Percentiles rank a stretch among this genome's conserved stretches.
These are phyloP conservation scores for Drosophila niveifrons DNA, from an alignment of 2,888 invertebrate species.

Conservation along the genomic window DNA sequence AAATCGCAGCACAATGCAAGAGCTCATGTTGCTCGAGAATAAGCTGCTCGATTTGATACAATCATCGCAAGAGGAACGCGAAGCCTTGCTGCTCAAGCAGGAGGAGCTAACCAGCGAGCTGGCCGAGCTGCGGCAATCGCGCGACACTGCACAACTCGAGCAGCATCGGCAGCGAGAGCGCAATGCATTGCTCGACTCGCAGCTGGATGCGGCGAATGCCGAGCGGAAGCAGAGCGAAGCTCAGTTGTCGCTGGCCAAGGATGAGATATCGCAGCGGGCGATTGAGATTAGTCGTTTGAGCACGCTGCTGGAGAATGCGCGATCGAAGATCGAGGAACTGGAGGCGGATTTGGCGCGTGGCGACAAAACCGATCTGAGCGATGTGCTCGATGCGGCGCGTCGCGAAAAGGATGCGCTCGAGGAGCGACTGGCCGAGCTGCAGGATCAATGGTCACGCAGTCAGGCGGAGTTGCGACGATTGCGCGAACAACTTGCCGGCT, in stretches of 20 bases:
- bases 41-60: constrained; percentile 94
- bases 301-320: constrained; percentile 93
- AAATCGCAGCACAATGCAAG: constrained; percentile 93
- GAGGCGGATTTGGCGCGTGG: constrained; percentile 89
- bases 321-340: constrained; percentile 91
- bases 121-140: constrained; percentile 88
- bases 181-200: constrained; percentile 89
- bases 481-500: constrained; percentile 88
- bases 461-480: constrained; percentile 89
- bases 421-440: constrained; percentile 88
- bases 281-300: constrained; percentile 92
- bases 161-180: constrained; percentile 90
- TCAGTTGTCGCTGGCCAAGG: constrained; percentile 90
- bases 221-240: constrained; percentile 91
- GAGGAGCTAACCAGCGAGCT: constrained; percentile 92
- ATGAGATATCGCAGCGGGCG: constrained; percentile 90
- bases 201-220: constrained; percentile 90
- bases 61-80: constrained; percentile 93
- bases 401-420: constrained; percentile 91
- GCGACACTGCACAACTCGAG: constrained; percentile 88
- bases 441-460: constrained; percentile 89
- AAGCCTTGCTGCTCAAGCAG: constrained; percentile 90
- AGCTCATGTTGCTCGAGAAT: constrained; percentile 90
- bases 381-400: constrained; percentile 88
- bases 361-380: constrained; percentile 90